These are phyloP conservation scores for Stichodactyla mertensii DNA, from an alignment of 64 coral and sea anemone species.

Conservation along the genomic window DNA sequence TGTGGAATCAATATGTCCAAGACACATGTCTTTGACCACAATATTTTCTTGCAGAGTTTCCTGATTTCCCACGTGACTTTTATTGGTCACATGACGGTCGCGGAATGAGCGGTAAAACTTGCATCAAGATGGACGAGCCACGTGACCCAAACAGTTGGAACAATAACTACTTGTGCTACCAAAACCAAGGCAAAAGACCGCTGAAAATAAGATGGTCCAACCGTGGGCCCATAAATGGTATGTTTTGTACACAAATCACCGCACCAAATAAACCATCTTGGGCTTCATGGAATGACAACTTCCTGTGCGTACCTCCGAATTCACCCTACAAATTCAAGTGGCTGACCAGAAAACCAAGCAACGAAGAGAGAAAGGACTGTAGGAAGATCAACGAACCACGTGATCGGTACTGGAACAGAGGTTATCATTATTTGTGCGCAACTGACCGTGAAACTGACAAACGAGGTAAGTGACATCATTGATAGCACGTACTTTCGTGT, in stretches of 20 bases:
- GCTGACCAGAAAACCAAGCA: neutral
- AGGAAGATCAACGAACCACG: neutral
- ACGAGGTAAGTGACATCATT: neutral
- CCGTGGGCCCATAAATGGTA: constrained; percentile 10
- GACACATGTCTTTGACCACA: no score
- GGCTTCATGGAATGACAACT: constrained; percentile 16
- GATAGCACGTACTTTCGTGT: neutral
- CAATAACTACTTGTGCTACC: constrained; percentile 6
- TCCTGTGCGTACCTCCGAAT: neutral
- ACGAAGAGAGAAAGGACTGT: neutral
- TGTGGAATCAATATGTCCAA: no score
- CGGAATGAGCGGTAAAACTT: constrained; percentile 6
- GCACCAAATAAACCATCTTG: neutral
- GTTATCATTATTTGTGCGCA: constrained; percentile 23
- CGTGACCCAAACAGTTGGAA: constrained; percentile 9
- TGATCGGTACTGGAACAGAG: neutral
- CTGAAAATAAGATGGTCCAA: constrained; percentile 13
- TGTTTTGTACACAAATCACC: neutral
- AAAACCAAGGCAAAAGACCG: constrained; percentile 7
- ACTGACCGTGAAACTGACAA: constrained; percentile 8
- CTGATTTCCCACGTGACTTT: constrained; percentile 13
- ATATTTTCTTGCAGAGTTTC: constrained; percentile 1
- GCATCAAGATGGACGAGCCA: constrained; percentile 4
- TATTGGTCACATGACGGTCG: constrained; percentile 8
- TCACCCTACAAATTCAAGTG: constrained; percentile 18